Evolutionary conservation across 1,140 invertebrate species (phyloP).

Genomic region (Protaetia brevitarsis): DNA sequence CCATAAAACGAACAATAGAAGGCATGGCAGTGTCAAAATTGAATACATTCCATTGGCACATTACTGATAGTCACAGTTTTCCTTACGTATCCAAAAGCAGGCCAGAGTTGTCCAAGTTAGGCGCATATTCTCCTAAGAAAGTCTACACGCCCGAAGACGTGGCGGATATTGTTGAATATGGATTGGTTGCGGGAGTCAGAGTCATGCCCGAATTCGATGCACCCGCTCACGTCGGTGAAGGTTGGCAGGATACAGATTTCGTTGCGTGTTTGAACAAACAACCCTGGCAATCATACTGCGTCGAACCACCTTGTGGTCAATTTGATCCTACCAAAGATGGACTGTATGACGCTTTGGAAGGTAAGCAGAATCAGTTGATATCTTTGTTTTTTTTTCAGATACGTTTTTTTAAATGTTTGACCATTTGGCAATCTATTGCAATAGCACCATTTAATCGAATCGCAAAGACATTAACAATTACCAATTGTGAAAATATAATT

Average conservation of each 20-base stretch:
- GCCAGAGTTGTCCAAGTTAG: constrained; percentile 66
- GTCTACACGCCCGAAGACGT: constrained; percentile 68
- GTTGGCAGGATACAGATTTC: constrained; percentile 54
- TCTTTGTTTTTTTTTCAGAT: background rate
- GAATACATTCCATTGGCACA: constrained; percentile 82
- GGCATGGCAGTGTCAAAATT: constrained; percentile 75
- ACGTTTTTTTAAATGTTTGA: background rate
- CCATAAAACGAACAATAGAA: constrained; percentile 69
- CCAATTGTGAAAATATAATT: background rate
- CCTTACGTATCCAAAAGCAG: constrained; percentile 65
- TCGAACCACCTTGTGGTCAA: constrained; percentile 84
- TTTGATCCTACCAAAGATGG: constrained; percentile 72
- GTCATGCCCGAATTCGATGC: constrained; percentile 73
- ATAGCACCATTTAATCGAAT: background rate
- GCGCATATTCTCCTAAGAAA: constrained; percentile 67
- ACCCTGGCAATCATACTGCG: constrained; percentile 74
- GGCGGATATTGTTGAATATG: constrained; percentile 60
- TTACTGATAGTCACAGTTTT: constrained; percentile 79
- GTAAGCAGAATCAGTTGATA: constrained; percentile 41
- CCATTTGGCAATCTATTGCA: background rate
- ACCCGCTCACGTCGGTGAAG: constrained; percentile 74
- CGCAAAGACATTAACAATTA: background rate
- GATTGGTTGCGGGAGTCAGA: constrained; percentile 64
- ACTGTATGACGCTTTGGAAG: constrained; percentile 70
- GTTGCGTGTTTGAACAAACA: constrained; percentile 68